phyloP scores from a whole-genome alignment of 2,888 invertebrate genomes.

The Zele albiditarsus region DNA sequence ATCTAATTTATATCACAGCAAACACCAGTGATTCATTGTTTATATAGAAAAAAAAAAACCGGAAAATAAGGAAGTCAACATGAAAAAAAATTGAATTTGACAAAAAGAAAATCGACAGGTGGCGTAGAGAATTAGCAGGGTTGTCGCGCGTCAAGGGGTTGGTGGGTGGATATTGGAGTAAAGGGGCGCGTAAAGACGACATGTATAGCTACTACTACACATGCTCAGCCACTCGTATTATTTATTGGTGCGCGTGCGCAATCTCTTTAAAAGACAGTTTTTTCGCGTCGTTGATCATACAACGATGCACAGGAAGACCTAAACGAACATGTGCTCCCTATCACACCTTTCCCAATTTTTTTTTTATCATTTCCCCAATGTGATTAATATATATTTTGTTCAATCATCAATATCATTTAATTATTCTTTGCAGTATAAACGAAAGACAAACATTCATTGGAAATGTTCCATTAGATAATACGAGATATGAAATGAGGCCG shows the following conservation, averaged over 20 bases:
- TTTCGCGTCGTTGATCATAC: constrained; percentile 13
- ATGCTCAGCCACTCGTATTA: constrained; percentile 17
- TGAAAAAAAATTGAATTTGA: not conserved
- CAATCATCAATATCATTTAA: not conserved
- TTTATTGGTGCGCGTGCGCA: constrained; percentile 23
- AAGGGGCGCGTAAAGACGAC: constrained; percentile 16
- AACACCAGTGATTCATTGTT: no score
- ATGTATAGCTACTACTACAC: constrained; percentile 24
- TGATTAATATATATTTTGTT: not conserved
- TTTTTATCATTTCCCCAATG: not conserved
- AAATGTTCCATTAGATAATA: not conserved
- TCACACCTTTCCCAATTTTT: not conserved
- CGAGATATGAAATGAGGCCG: constrained; percentile 22
- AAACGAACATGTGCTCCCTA: constrained; percentile 9
- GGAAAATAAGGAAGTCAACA: not conserved
- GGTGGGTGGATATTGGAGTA: constrained; percentile 7
- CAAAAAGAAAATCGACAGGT: constrained; percentile 27
- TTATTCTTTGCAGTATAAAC: not conserved
- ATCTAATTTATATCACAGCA: no score
- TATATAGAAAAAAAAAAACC: not conserved
- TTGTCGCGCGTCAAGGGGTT: constrained; percentile 20
- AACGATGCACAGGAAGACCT: not conserved
- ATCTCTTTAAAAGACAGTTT: not conserved
- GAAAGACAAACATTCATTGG: not conserved
- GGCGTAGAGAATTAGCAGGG: constrained; percentile 34